Conservation (phyloP, 1,140 invertebrate genomes). For the Papilio machaon region DNA sequence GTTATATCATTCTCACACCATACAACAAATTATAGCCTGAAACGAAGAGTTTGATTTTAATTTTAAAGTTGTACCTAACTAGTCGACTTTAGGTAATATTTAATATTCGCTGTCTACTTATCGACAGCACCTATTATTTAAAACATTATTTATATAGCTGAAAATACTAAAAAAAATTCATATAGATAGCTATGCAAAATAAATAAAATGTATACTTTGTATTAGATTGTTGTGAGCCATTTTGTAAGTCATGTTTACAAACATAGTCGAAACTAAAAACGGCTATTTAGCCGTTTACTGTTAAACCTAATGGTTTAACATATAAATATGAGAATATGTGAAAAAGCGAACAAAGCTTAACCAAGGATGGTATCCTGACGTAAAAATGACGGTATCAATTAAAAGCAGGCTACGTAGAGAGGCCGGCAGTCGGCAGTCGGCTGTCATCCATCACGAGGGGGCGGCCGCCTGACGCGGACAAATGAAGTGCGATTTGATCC, state of each 20-base stretch:
- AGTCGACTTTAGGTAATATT: too few species aligned
- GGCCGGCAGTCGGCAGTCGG: slow-evolving; percentile 44
- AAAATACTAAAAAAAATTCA: too few species aligned
- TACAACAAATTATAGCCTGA: background rate
- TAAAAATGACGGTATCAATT: slow-evolving; percentile 78
- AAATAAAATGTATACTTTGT: too few species aligned
- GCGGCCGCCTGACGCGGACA: slow-evolving; percentile 68
- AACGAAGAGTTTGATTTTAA: background rate
- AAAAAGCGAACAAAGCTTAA: slow-evolving; percentile 2
- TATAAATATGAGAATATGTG: background rate
- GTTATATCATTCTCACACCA: background rate
- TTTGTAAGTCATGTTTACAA: background rate
- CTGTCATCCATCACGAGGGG: slow-evolving; percentile 62
- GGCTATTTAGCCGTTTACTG: background rate
- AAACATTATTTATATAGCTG: too few species aligned
- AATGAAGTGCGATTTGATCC: slow-evolving; percentile 80
- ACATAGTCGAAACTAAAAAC: background rate
- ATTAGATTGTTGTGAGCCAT: too few species aligned
- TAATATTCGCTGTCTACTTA: too few species aligned
- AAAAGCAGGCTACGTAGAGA: slow-evolving; percentile 63
- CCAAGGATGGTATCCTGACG: slow-evolving; percentile 42
- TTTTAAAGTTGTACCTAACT: background rate
- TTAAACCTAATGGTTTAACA: background rate
- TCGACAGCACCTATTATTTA: too few species aligned
- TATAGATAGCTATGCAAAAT: too few species aligned